A percentile compares a stretch with the other conserved stretches of the same genome.
Conservation (phyloP, 2,797 vertebrate genomes). For the Emys orbicularis region DNA sequence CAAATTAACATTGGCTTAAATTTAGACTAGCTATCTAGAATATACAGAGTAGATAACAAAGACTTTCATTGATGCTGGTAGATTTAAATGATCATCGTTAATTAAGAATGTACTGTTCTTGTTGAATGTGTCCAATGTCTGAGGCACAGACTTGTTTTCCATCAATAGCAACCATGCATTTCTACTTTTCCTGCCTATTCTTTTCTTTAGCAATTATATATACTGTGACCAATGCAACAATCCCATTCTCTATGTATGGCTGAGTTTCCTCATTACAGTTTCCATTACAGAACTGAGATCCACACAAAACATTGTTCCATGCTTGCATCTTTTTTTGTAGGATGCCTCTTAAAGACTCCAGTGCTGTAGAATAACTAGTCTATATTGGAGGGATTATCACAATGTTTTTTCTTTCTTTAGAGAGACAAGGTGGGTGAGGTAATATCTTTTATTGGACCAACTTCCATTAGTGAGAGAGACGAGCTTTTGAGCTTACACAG, state of each 20-base stretch:
- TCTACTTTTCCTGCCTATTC: constrained; percentile 41
- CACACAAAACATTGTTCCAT: not conserved
- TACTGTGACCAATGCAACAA: constrained; percentile 8
- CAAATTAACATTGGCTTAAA: constrained; percentile 19
- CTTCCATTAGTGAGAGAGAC: not conserved
- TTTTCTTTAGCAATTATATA: constrained; percentile 21
- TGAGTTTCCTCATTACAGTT: not conserved
- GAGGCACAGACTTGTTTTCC: constrained; percentile 57
- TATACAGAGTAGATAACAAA: constrained; percentile 21
- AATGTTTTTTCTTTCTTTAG: not conserved
- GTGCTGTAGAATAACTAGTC: not conserved
- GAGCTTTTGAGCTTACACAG: not conserved
- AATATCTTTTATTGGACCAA: not conserved
- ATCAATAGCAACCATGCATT: constrained; percentile 64
- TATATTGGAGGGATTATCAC: not conserved
- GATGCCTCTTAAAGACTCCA: not conserved
- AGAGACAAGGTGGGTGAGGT: not conserved
- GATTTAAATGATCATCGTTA: constrained; percentile 68
- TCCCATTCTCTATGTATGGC: not conserved
- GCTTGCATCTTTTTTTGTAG: not conserved
- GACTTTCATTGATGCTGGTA: constrained; percentile 70
- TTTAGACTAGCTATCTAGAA: constrained; percentile 42
- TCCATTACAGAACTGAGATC: not conserved
- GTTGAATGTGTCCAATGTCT: constrained; percentile 69
- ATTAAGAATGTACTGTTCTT: constrained; percentile 61